A percentile compares a stretch with the other conserved stretches of the same genome.
Evolutionary conservation across 2,113 vertebrate species (phyloP).

Genomic region (Paramisgurnus dabryanus): DNA sequence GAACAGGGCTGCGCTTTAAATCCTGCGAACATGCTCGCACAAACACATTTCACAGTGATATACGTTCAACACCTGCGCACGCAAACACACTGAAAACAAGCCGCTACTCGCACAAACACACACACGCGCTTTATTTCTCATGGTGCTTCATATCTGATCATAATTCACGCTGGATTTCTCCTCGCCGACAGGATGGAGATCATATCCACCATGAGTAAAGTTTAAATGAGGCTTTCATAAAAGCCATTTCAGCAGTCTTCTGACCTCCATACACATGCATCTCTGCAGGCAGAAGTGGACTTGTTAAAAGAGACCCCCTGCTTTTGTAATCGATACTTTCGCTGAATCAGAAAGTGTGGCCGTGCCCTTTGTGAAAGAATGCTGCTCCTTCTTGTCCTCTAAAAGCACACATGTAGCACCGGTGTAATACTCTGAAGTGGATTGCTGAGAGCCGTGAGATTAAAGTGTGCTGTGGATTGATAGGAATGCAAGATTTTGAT

Average conservation of each 20-base stretch:
- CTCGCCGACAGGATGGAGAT: slow-evolving; percentile 6
- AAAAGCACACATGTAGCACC: slow-evolving; percentile 1
- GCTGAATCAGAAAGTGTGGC: slow-evolving; percentile 45
- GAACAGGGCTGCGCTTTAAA: slow-evolving; percentile 8
- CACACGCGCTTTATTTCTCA: slow-evolving; percentile 25
- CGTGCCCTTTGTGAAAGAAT: slow-evolving; percentile 26
- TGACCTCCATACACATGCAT: slow-evolving; percentile 1
- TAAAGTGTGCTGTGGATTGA: slow-evolving; percentile 10
- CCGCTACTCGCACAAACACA: neutral
- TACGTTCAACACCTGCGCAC: slow-evolving; percentile 21
- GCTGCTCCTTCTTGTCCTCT: slow-evolving; percentile 24
- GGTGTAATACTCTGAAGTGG: slow-evolving; percentile 35
- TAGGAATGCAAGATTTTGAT: slow-evolving; percentile 7
- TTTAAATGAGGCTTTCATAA: slow-evolving; percentile 35
- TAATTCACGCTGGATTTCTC: slow-evolving; percentile 8
- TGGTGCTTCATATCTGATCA: slow-evolving; percentile 12
- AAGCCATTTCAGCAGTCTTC: slow-evolving; percentile 40
- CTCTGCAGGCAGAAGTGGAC: slow-evolving; percentile 15
- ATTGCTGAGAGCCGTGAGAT: slow-evolving; percentile 38
- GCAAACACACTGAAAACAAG: neutral
- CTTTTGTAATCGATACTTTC: slow-evolving; percentile 40
- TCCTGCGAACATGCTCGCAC: slow-evolving; percentile 12
- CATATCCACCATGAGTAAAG: slow-evolving; percentile 3
- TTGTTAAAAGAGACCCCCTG: slow-evolving; percentile 36
- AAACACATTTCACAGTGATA: slow-evolving; percentile 32